phyloP scores from a whole-genome alignment of 2,113 vertebrate species.

The Calidris pugnax region DNA sequence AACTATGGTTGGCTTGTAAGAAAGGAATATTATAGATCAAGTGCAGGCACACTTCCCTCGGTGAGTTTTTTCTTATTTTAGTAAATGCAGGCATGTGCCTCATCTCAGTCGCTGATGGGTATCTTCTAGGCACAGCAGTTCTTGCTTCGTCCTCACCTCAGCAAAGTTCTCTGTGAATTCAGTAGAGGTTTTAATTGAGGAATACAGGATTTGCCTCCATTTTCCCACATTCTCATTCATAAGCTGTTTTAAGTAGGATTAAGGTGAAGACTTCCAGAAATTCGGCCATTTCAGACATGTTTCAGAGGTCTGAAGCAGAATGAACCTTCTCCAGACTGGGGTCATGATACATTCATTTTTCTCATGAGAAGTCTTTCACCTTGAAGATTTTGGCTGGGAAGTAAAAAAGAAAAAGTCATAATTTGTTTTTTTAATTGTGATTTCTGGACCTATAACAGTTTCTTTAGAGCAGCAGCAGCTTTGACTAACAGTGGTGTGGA shows the following conservation, averaged over 20 bases:
- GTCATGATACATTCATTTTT: background rate
- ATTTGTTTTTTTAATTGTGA: background rate
- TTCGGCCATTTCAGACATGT: background rate
- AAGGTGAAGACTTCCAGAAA: background rate
- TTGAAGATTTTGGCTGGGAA: background rate
- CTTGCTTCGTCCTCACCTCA: background rate
- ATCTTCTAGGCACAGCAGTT: background rate
- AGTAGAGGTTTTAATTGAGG: background rate
- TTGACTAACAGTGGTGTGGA: background rate
- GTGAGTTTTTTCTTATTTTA: background rate
- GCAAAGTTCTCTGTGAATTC: background rate
- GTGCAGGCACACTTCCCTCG: background rate
- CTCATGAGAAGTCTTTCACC: background rate
- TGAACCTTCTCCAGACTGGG: background rate
- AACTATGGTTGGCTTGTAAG: background rate
- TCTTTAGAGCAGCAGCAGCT: background rate
- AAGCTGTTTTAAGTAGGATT: conserved; percentile 6
- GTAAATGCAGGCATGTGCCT: background rate
- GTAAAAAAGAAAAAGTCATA: background rate
- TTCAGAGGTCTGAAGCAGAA: background rate
- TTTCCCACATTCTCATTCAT: background rate
- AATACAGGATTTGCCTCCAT: background rate
- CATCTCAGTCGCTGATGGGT: background rate
- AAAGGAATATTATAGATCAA: background rate
- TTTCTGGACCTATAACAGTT: background rate